Conservation (phyloP, 2,888 invertebrate species). For the Cheilosia urbana region DNA sequence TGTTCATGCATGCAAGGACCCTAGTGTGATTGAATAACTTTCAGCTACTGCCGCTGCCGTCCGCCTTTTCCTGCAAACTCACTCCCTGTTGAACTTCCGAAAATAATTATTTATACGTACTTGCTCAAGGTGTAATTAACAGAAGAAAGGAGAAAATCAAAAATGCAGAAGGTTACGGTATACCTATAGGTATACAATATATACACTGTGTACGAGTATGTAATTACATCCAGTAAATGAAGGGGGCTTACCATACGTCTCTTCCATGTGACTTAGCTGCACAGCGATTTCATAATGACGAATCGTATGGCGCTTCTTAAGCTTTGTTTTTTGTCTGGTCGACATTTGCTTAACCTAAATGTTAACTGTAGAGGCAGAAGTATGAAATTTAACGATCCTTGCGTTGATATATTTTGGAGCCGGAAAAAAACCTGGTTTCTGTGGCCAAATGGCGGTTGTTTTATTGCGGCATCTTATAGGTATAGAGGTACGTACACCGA, state of each 20-base stretch:
- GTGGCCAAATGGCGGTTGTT: constrained; percentile 66
- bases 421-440: constrained; percentile 64
- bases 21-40: too few species aligned
- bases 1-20: too few species aligned
- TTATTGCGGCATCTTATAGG: constrained; percentile 41
- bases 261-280: not conserved
- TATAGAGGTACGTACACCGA: constrained; percentile 20
- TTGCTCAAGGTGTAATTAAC: constrained; percentile 39
- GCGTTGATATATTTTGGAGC: constrained; percentile 65
- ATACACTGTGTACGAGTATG: too few species aligned
- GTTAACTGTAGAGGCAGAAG: constrained; percentile 51
- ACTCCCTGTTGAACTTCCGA: too few species aligned
- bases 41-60: too few species aligned
- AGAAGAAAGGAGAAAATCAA: constrained; percentile 1
- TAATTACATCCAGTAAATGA: too few species aligned
- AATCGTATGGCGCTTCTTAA: constrained; percentile 17
- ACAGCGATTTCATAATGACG: constrained; percentile 30
- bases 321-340: not conserved
- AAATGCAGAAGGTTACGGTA: constrained; percentile 26
- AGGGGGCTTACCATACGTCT: too few species aligned
- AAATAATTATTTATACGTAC: not conserved
- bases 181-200: too few species aligned
- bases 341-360: constrained; percentile 50
- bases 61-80: too few species aligned
- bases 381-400: constrained; percentile 64